Evolutionary conservation across 2,888 invertebrate genomes (phyloP).

Genomic region (Neocrepidodera transversa): DNA sequence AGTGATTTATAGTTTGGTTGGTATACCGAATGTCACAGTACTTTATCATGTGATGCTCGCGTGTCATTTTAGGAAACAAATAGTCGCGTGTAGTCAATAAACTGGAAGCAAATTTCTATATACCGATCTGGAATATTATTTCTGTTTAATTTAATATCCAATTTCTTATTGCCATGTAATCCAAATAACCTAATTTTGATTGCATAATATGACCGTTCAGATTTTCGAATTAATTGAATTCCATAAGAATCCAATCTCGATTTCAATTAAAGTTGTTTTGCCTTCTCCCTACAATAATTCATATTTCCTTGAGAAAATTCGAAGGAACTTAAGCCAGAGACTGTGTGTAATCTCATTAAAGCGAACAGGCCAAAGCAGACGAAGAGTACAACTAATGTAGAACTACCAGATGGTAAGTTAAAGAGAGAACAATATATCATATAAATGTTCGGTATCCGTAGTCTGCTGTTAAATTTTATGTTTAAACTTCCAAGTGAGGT

Average conservation of each 20-base stretch:
- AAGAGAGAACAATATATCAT: slow-evolving; percentile 43
- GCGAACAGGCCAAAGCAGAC: slow-evolving; percentile 8
- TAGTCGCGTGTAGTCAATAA: no score
- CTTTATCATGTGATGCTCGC: no score
- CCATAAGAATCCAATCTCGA: background rate
- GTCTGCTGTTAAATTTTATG: slow-evolving; percentile 54
- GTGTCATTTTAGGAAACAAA: no score
- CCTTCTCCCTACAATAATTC: slow-evolving; percentile 2
- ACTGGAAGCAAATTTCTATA: no score
- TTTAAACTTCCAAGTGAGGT: slow-evolving; percentile 50
- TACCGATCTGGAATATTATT: no score
- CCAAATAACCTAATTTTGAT: no score
- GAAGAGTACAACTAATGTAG: slow-evolving; percentile 40
- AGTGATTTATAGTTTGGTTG: slow-evolving; percentile 6
- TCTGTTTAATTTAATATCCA: no score
- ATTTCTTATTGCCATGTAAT: no score
- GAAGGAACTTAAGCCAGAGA: slow-evolving; percentile 13
- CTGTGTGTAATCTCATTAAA: slow-evolving; percentile 19
- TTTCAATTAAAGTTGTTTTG: slow-evolving; percentile 12
- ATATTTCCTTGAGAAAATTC: slow-evolving; percentile 7
- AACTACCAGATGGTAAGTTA: slow-evolving; percentile 47
- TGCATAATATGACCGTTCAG: no score
- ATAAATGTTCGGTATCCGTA: slow-evolving; percentile 48
- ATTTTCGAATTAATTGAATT: background rate
- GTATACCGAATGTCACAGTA: no score